Base-by-base conservation (phyloP, 1,140 invertebrate species). In the Bradysia coprophila region DNA sequence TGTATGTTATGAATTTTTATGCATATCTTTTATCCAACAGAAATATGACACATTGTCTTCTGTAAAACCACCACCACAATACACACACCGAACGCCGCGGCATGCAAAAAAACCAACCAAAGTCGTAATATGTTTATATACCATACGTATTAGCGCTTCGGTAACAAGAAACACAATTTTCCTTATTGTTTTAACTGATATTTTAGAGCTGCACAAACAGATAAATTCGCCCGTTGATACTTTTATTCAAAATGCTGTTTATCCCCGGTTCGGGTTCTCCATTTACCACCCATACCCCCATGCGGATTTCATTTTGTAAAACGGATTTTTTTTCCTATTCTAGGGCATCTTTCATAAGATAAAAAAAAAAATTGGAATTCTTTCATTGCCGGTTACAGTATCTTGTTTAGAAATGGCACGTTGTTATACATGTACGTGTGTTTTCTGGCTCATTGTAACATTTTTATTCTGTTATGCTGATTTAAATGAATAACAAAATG, bases 401-500 rank as follows among this genome's bases (percentile, higher is more conserved):
- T n/a, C n/a, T n/a, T n/a, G n/a, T n/a, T n/a, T n/a, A n/a, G n/a
- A n/a, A n/a, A n/a, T n/a, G n/a, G n/a, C n/a, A n/a, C n/a, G n/a
- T n/a, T n/a, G n/a, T n/a, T n/a, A n/a, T n/a, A n/a, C n/a, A n/a
- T n/a, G n/a, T n/a, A n/a, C n/a, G n/a, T n/a, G n/a, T n/a, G n/a
- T n/a, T n/a, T n/a, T n/a, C n/a, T n/a, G n/a, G n/a, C n/a, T n/a
- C n/a, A n/a, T n/a, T n/a, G n/a, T n/a, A n/a, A n/a, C n/a, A n/a
- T n/a, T n/a, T n/a, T n/a, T n/a, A n/a, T n/a, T n/a, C n/a, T n/a
- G n/a, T n/a, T n/a, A n/a, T n/a, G n/a, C n/a, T n/a, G n/a, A n/a
- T n/a, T 38, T 38, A 38, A 38, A 38, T 38, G 36, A 38, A 38
- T 38, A 38, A 16, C n/a, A n/a, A 38, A 38, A 38, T 38, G 36